Evolutionary conservation across 2,888 invertebrate genomes (phyloP).

Genomic region (Epicampocera succincta): DNA sequence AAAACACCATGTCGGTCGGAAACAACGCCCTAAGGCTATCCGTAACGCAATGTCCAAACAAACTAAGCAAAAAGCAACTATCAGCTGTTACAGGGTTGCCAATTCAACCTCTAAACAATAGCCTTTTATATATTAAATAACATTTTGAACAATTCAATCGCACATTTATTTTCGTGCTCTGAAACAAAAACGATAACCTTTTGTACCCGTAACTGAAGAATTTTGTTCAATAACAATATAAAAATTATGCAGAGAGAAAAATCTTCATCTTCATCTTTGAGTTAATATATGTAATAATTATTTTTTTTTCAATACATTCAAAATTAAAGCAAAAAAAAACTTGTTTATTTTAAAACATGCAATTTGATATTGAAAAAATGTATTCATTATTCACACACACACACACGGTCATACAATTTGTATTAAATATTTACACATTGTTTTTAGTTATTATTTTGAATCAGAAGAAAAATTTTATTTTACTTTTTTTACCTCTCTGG

Average conservation of each 20-base stretch:
- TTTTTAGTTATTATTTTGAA: background rate
- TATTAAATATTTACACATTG: background rate
- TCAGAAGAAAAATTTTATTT: background rate
- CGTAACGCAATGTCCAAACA: too few relatives aligned
- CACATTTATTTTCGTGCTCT: background rate
- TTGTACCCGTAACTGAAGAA: conserved; percentile 41
- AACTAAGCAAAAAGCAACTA: too few relatives aligned
- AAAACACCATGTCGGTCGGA: too few relatives aligned
- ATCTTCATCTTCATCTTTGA: too few relatives aligned
- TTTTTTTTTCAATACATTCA: conserved; percentile 32
- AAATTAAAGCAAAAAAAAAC: conserved; percentile 13
- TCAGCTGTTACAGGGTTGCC: too few relatives aligned
- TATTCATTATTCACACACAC: conserved; percentile 38
- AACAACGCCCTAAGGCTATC: too few relatives aligned
- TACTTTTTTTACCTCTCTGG: background rate
- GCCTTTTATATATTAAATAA: too few relatives aligned
- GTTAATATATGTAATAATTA: too few relatives aligned
- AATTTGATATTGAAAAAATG: conserved; percentile 57
- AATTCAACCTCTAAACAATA: background rate
- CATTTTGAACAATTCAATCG: too few relatives aligned
- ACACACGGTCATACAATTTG: conserved; percentile 16
- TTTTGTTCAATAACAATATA: conserved; percentile 8
- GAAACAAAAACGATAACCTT: conserved; percentile 45
- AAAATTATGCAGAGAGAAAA: too few relatives aligned
- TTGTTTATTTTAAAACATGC: conserved; percentile 62